These are phyloP conservation scores for Hystrix cristata DNA, from an alignment of 2,113 vertebrate genomes.

Conservation along the genomic window DNA sequence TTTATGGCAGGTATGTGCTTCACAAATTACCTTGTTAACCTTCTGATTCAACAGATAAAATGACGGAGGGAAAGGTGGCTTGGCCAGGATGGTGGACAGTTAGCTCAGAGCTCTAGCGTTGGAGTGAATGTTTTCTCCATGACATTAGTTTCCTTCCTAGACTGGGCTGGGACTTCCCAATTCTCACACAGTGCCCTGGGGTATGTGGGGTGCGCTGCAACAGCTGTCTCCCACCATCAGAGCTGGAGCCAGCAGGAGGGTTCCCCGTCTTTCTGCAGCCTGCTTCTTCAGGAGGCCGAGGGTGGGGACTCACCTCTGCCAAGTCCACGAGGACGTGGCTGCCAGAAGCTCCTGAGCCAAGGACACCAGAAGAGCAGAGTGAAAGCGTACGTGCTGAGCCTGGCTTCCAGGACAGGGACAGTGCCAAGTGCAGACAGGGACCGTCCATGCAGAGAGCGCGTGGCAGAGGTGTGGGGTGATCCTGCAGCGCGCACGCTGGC, in stretches of 20 bases:
- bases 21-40: background rate
- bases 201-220: no score
- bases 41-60: background rate
- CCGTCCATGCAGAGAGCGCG: background rate
- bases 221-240: background rate
- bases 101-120: background rate
- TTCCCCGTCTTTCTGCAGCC: conserved; percentile 33
- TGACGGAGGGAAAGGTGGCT: background rate
- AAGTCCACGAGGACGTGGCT: background rate
- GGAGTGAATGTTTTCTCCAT: background rate
- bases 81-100: background rate
- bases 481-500: background rate
- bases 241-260: conserved; percentile 27
- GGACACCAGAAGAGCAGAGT: background rate
- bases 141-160: conserved; percentile 65
- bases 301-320: background rate
- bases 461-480: background rate
- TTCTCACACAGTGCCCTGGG: background rate
- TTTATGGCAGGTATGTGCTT: background rate
- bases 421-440: background rate
- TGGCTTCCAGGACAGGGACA: background rate
- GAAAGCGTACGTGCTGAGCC: background rate
- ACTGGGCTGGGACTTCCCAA: conserved; percentile 62
- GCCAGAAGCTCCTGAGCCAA: background rate
- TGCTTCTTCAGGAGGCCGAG: background rate